Percentiles rank a stretch among this genome's conserved stretches.
These are phyloP conservation scores for Perca fluviatilis DNA, from an alignment of 2,113 vertebrate genomes.

Conservation along the genomic window DNA sequence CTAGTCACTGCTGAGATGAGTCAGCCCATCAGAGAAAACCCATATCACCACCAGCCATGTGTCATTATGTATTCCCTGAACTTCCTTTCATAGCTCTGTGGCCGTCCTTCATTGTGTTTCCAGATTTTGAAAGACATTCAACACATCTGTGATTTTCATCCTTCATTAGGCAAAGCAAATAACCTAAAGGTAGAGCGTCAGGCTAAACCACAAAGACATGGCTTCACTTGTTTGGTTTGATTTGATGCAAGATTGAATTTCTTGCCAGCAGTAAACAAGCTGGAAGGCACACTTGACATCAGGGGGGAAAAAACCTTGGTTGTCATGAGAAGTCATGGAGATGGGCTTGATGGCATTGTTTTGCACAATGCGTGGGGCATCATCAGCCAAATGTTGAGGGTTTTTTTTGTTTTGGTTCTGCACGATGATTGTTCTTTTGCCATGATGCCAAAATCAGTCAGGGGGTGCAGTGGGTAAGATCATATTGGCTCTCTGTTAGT, in stretches of 20 bases:
- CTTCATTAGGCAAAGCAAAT: slow-evolving; percentile 63
- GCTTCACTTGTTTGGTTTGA: slow-evolving; percentile 51
- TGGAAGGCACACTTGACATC: slow-evolving; percentile 52
- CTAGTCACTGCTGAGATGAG: slow-evolving; percentile 52
- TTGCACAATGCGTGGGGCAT: slow-evolving; percentile 41
- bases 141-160: slow-evolving; percentile 65
- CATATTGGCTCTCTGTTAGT: slow-evolving; percentile 32
- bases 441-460: slow-evolving; percentile 4
- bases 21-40: slow-evolving; percentile 65
- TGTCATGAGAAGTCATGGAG: slow-evolving; percentile 64
- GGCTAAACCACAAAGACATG: slow-evolving; percentile 27
- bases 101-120: slow-evolving; percentile 27
- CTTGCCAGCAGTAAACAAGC: slow-evolving; percentile 65
- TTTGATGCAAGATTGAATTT: slow-evolving; percentile 67
- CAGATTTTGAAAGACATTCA: slow-evolving; percentile 44
- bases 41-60: slow-evolving; percentile 54
- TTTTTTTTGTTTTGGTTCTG: slow-evolving; percentile 27
- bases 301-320: slow-evolving; percentile 17
- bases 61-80: slow-evolving; percentile 61
- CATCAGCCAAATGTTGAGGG: slow-evolving; percentile 36
- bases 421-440: slow-evolving; percentile 36
- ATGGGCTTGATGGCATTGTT: slow-evolving; percentile 72
- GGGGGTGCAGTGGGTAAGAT: slow-evolving; percentile 15
- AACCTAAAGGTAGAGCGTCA: slow-evolving; percentile 50
- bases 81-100: slow-evolving; percentile 14